A percentile compares a stretch with the other conserved stretches of the same genome.
phyloP scores from a whole-genome alignment of 2,888 invertebrate species.

The Hyposoter dolosus region DNA sequence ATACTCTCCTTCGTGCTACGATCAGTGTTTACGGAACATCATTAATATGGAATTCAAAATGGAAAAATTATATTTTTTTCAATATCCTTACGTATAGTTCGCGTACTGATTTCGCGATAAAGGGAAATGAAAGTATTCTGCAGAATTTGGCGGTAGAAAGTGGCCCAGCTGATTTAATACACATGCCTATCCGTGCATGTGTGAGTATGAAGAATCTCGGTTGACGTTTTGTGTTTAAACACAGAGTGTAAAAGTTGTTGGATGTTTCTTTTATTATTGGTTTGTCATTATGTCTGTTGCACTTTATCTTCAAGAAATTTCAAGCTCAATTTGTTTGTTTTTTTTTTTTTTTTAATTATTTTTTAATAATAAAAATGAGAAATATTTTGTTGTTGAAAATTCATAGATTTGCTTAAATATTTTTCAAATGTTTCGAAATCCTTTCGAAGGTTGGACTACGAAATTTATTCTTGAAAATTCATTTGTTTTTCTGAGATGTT shows the following conservation, averaged over 20 bases:
- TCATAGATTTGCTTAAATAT: not conserved
- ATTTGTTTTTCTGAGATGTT: not conserved
- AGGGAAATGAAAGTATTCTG: conserved; percentile 52
- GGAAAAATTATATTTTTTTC: not conserved
- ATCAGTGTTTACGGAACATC: conserved; percentile 27
- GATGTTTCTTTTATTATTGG: not conserved
- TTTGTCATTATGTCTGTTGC: not conserved
- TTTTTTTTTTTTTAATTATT: not conserved
- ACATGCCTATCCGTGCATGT: not conserved
- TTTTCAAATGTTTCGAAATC: not conserved
- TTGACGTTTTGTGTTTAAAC: not conserved
- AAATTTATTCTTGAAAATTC: conserved; percentile 13
- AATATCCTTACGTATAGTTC: not conserved
- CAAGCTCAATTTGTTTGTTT: not conserved
- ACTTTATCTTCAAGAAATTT: not conserved
- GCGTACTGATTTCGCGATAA: conserved; percentile 18
- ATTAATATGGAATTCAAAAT: not conserved
- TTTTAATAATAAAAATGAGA: not conserved
- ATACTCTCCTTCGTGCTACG: conserved; percentile 10
- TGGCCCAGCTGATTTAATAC: conserved; percentile 40
- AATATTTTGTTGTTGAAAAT: not conserved
- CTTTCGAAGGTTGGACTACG: not conserved
- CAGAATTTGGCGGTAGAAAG: conserved; percentile 55
- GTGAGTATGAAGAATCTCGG: not conserved
- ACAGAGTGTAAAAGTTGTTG: not conserved